Percentiles rank a stretch among this genome's conserved stretches.
Evolutionary conservation across 2,888 invertebrate species (phyloP).

Genomic region (Stenichneumon culpator): DNA sequence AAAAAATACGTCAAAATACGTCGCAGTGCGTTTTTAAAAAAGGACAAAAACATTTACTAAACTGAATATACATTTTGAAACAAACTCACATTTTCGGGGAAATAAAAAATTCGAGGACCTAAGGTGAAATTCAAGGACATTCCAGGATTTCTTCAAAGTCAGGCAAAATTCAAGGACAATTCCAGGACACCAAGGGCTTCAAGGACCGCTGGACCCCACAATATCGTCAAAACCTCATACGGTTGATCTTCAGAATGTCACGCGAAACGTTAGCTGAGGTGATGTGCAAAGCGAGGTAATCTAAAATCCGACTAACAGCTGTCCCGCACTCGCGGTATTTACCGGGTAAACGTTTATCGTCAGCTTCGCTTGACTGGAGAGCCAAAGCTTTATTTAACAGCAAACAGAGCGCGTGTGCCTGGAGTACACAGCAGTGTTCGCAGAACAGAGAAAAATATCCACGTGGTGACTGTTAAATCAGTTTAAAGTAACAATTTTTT

Average conservation of each 20-base stretch:
- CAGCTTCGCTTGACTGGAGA: constrained; percentile 66
- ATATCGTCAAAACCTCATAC: not conserved
- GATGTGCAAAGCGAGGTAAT: constrained; percentile 6
- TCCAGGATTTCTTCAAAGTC: too few relatives aligned
- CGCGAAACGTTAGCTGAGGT: constrained; percentile 8
- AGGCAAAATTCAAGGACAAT: too few relatives aligned
- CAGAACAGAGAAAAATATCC: constrained; percentile 22
- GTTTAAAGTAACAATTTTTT: constrained; percentile 15
- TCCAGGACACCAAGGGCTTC: too few relatives aligned
- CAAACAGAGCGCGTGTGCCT: constrained; percentile 69
- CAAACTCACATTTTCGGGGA: too few relatives aligned
- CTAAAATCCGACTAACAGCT: constrained; percentile 66
- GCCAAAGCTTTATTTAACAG: constrained; percentile 74
- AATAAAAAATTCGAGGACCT: too few relatives aligned
- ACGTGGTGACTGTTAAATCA: constrained; percentile 25
- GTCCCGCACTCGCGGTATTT: constrained; percentile 66
- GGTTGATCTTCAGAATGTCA: constrained; percentile 5
- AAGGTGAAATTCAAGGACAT: too few relatives aligned
- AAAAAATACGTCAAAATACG: too few relatives aligned
- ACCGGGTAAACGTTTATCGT: constrained; percentile 71
- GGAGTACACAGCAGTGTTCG: constrained; percentile 45
- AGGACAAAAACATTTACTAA: too few relatives aligned
- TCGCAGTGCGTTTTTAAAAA: too few relatives aligned
- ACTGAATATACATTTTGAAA: too few relatives aligned
- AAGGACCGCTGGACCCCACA: too few relatives aligned